Percentiles rank a stretch among this genome's conserved stretches.
These are phyloP conservation scores for Idaea dimidiata DNA, from an alignment of 2,888 invertebrate species.

Conservation along the genomic window DNA sequence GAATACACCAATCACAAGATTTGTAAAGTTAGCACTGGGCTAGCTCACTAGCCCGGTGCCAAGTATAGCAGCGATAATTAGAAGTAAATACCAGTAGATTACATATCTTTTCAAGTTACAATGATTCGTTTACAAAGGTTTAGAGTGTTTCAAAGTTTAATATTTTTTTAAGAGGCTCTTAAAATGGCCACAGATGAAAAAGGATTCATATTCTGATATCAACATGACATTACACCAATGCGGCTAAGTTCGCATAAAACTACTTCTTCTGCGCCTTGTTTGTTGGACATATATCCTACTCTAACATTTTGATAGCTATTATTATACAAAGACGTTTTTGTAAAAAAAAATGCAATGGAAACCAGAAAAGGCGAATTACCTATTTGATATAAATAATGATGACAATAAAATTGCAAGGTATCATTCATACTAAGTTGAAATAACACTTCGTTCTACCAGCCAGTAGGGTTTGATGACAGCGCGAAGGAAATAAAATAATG, in stretches of 20 bases:
- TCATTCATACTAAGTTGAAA: constrained; percentile 30
- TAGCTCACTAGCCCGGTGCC: too few relatives aligned
- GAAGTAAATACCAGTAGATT: too few relatives aligned
- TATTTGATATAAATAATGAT: neutral
- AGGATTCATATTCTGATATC: neutral
- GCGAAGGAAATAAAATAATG: constrained; percentile 40
- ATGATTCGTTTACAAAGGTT: too few relatives aligned
- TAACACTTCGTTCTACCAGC: constrained; percentile 43
- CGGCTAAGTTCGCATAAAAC: neutral
- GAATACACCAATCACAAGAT: too few relatives aligned
- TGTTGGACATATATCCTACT: neutral
- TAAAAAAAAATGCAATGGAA: neutral
- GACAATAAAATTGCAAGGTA: neutral
- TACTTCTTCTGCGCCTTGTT: neutral
- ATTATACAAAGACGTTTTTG: too few relatives aligned
- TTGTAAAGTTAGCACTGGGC: too few relatives aligned
- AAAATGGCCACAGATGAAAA: neutral
- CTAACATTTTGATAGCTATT: too few relatives aligned
- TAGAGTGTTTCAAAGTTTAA: too few relatives aligned
- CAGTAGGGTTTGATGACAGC: constrained; percentile 39
- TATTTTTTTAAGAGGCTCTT: neutral
- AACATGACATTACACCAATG: too few relatives aligned
- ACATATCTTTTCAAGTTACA: too few relatives aligned
- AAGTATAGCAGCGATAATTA: too few relatives aligned
- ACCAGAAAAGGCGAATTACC: neutral